A percentile compares a stretch with the other conserved stretches of the same genome.
These are phyloP conservation scores for Himalopsyche japonica DNA, from an alignment of 2,888 invertebrate genomes.

Conservation along the genomic window DNA sequence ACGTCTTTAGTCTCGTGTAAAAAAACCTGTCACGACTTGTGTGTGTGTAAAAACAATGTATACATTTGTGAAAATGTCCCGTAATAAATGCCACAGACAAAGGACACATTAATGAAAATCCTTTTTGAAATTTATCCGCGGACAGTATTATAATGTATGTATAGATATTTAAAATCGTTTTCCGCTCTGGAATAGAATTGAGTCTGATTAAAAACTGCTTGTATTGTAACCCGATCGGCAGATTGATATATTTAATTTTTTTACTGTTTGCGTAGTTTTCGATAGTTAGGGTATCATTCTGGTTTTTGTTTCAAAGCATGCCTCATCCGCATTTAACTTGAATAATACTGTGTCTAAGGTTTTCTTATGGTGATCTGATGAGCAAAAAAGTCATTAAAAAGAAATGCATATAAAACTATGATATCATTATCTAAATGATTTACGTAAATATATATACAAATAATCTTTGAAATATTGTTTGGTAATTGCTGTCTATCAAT, in stretches of 20 bases:
- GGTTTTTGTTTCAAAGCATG: neutral
- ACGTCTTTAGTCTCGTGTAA: neutral
- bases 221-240: neutral
- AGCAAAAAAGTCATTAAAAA: too few relatives aligned
- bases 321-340: neutral
- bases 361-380: neutral
- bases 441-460: too few relatives aligned
- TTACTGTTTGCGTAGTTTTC: neutral
- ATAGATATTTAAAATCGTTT: neutral
- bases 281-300: neutral
- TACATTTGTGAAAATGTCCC: neutral
- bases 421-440: too few relatives aligned
- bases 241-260: neutral
- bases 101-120: neutral
- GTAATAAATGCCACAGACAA: neutral
- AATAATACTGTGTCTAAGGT: neutral
- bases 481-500: too few relatives aligned
- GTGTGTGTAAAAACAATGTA: neutral
- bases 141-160: neutral
- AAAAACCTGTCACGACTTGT: neutral
- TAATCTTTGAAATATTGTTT: too few relatives aligned
- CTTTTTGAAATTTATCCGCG: neutral
- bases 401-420: too few relatives aligned
- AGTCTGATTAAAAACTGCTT: neutral
- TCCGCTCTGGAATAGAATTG: neutral